Conservation (phyloP, 2,797 vertebrate species). For the Tiaroga cobitis region DNA sequence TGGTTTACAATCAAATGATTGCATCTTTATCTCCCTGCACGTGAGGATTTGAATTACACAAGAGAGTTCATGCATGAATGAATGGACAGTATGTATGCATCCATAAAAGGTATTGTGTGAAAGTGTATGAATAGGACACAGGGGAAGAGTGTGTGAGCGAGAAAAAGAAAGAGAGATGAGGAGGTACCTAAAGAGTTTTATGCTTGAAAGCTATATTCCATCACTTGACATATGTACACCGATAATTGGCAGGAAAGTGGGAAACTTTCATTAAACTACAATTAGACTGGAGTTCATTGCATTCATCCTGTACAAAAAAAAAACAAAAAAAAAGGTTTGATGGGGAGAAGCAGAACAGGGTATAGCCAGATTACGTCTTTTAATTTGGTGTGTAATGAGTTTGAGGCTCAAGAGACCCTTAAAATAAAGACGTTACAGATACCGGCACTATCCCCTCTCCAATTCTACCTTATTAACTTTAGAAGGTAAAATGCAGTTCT, state of each 20-base stretch:
- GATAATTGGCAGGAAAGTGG: conserved; percentile 42
- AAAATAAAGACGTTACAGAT: conserved; percentile 58
- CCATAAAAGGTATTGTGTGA: conserved; percentile 5
- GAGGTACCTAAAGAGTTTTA: conserved; percentile 28
- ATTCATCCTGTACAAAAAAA: conserved; percentile 54
- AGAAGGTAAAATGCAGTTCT: conserved; percentile 43
- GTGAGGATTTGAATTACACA: conserved; percentile 28
- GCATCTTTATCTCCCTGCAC: conserved; percentile 14
- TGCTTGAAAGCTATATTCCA: conserved; percentile 53
- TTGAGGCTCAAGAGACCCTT: conserved; percentile 56
- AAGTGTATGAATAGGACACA: not conserved
- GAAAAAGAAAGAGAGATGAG: conserved; percentile 1
- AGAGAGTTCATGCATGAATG: conserved; percentile 29
- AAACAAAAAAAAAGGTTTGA: conserved; percentile 37
- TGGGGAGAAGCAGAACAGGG: conserved; percentile 38
- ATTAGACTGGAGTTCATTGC: conserved; percentile 39
- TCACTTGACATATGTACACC: conserved; percentile 55
- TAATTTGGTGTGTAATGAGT: conserved; percentile 61
- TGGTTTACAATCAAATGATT: conserved; percentile 47
- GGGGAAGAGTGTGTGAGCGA: not conserved
- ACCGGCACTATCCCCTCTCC: conserved; percentile 45
- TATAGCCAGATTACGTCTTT: conserved; percentile 54
- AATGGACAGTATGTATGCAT: conserved; percentile 15
- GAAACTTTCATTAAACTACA: conserved; percentile 59
- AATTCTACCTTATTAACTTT: conserved; percentile 51